Evolutionary conservation across 1,140 invertebrate species (phyloP).

Genomic region (Augochlora pura): DNA sequence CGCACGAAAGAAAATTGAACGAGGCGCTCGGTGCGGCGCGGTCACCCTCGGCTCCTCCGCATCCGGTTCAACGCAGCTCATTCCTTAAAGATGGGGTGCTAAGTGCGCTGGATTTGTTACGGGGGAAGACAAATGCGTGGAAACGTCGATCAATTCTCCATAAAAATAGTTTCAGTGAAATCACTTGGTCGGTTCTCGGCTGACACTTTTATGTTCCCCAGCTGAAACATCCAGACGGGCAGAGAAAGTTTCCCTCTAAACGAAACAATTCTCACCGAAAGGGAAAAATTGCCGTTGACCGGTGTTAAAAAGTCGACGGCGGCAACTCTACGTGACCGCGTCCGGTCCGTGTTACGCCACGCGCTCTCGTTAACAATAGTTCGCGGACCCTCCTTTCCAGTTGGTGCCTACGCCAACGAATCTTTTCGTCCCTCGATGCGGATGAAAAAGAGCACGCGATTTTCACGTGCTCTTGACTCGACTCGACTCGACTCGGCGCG

Average conservation of each 20-base stretch:
- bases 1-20: slow-evolving; percentile 27
- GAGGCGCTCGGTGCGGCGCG: neutral
- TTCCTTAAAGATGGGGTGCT: neutral
- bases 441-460: slow-evolving; percentile 1
- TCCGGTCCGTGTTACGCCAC: slow-evolving; percentile 56
- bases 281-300: no score
- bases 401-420: slow-evolving; percentile 33
- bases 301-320: slow-evolving; percentile 40
- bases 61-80: neutral
- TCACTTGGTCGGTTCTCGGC: no score
- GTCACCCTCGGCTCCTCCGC: no score
- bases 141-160: no score
- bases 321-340: slow-evolving; percentile 33
- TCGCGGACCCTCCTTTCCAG: slow-evolving; percentile 28
- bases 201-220: no score
- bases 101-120: neutral
- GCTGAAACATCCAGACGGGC: no score
- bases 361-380: slow-evolving; percentile 69
- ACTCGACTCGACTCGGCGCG: no score
- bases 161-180: no score
- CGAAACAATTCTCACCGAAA: no score
- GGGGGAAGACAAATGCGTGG: no score
- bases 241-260: no score
- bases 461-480: slow-evolving; percentile 3
- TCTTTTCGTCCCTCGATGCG: slow-evolving; percentile 11